These are phyloP conservation scores for Pangasius larnaudii DNA, from an alignment of 2,797 vertebrate species.

Conservation along the genomic window DNA sequence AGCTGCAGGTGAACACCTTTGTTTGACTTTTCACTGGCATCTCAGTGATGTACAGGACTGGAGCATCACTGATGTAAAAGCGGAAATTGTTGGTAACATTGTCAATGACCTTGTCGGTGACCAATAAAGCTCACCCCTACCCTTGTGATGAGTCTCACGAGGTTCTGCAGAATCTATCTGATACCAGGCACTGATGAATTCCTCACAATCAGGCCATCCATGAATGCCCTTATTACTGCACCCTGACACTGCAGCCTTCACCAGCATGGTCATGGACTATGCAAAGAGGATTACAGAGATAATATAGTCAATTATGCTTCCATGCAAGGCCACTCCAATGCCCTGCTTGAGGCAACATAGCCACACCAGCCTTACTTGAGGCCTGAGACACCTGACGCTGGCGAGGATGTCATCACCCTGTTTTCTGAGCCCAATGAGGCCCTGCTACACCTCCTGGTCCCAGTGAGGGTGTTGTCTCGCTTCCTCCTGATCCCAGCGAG, in stretches of 20 bases:
- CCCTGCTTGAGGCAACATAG: neutral
- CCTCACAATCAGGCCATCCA: neutral
- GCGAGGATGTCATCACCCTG: neutral
- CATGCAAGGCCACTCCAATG: neutral
- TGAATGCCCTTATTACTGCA: neutral
- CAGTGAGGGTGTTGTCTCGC: neutral
- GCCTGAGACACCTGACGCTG: neutral
- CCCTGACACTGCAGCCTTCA: neutral
- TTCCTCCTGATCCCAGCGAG: neutral
- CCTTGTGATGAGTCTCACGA: neutral
- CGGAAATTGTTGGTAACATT: neutral
- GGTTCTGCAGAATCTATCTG: neutral
- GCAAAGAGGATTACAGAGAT: neutral
- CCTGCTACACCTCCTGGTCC: neutral
- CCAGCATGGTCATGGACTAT: neutral
- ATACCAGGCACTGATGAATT: neutral
- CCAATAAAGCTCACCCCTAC: neutral
- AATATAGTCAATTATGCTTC: neutral
- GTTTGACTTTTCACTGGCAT: neutral
- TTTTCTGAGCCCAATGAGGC: neutral
- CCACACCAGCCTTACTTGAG: neutral
- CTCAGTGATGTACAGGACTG: neutral
- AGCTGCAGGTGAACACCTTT: neutral
- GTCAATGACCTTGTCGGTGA: neutral
- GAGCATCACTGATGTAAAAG: neutral